phyloP scores from a whole-genome alignment of 37 sponge, comb jelly and placozoan species.

The Tethya wilhelma region DNA sequence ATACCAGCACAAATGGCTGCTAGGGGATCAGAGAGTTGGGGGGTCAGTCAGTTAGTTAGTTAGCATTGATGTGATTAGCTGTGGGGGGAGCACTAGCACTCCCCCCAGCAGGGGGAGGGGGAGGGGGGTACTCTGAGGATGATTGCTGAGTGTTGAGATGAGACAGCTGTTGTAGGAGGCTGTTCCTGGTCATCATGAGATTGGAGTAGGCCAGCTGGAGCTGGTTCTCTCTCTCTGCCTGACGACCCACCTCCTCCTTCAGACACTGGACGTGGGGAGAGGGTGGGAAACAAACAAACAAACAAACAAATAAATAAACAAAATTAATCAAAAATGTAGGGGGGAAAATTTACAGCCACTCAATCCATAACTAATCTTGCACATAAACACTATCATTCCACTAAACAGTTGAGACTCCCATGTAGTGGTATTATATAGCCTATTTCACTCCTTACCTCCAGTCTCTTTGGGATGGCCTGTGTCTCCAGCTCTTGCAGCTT shows the following conservation, averaged over 20 bases:
- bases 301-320: background rate
- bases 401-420: background rate
- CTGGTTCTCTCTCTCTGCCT: conserved; percentile 79
- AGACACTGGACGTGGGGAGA: conserved; percentile 50
- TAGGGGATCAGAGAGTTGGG: too few relatives aligned
- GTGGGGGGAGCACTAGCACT: too few relatives aligned
- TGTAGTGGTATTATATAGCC: background rate
- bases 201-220: conserved; percentile 78
- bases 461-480: conserved; percentile 80
- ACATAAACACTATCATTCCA: background rate
- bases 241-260: conserved; percentile 79
- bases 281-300: conserved; percentile 2
- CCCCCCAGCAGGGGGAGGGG: too few relatives aligned
- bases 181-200: conserved; percentile 57
- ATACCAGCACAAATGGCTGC: too few relatives aligned
- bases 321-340: background rate
- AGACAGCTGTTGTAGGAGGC: conserved; percentile 28
- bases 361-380: background rate
- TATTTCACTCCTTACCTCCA: conserved; percentile 62
- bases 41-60: too few relatives aligned
- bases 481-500: conserved; percentile 77
- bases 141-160: too few relatives aligned
- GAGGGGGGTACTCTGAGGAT: too few relatives aligned
- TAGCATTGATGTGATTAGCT: too few relatives aligned
- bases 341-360: background rate